Evolutionary conservation across 2,888 invertebrate genomes (phyloP).

Genomic region (Drosophila ustulata): DNA sequence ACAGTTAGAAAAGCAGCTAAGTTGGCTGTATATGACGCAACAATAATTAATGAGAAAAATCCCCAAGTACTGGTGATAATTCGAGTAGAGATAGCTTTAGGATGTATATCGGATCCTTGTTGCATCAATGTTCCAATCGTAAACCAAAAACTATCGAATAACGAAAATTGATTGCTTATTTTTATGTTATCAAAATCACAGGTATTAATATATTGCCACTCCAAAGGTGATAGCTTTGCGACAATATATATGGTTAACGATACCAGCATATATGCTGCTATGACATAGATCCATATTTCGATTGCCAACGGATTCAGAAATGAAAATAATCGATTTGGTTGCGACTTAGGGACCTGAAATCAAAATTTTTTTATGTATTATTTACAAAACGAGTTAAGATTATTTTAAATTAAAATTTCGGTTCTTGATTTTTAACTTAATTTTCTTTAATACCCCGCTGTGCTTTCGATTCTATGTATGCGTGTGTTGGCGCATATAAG

Average conservation of each 20-base stretch:
- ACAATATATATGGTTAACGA: conserved; percentile 92
- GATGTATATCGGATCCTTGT: conserved; percentile 92
- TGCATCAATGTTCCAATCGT: conserved; percentile 95
- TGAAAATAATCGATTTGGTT: conserved; percentile 90
- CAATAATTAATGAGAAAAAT: conserved; percentile 96
- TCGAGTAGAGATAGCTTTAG: conserved; percentile 88
- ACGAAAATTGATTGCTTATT: conserved; percentile 91
- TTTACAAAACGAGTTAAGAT: background rate
- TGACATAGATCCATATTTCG: conserved; percentile 94
- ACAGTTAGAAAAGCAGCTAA: conserved; percentile 96
- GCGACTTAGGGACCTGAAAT: conserved; percentile 89
- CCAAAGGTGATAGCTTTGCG: conserved; percentile 92
- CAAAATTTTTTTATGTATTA: background rate
- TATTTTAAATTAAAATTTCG: too few relatives aligned
- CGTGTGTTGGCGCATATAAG: too few relatives aligned
- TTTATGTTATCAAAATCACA: conserved; percentile 85
- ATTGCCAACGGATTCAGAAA: conserved; percentile 95
- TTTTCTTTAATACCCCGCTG: too few relatives aligned
- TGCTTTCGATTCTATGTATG: too few relatives aligned
- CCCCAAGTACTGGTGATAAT: conserved; percentile 96
- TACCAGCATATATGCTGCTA: conserved; percentile 92
- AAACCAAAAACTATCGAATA: conserved; percentile 95
- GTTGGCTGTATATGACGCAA: conserved; percentile 96
- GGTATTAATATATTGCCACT: conserved; percentile 91
- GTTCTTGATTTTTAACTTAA: too few relatives aligned